Evolutionary conservation across 1,140 invertebrate species (phyloP).

Genomic region (Venturia canescens): DNA sequence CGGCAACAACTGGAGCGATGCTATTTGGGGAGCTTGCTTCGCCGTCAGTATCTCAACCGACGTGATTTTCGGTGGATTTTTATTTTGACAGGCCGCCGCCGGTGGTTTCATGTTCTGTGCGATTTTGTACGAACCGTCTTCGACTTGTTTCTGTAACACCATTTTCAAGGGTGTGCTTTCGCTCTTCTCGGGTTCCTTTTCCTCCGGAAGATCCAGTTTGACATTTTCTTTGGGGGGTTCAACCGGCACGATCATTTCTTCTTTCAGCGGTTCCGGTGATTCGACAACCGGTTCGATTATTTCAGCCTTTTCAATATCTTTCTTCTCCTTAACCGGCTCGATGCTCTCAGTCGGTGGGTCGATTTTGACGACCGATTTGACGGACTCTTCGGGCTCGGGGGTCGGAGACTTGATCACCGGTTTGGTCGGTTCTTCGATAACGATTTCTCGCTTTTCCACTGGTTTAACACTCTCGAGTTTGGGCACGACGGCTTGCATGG

Average conservation of each 20-base stretch:
- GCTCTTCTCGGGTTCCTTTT: slow-evolving; percentile 61
- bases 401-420: slow-evolving; percentile 63
- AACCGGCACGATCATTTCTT: neutral
- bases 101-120: slow-evolving; percentile 69
- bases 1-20: slow-evolving; percentile 66
- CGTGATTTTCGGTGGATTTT: slow-evolving; percentile 62
- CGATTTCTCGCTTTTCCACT: slow-evolving; percentile 63
- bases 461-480: slow-evolving; percentile 65
- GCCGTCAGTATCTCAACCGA: slow-evolving; percentile 63
- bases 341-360: slow-evolving; percentile 44
- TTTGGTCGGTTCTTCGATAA: slow-evolving; percentile 68
- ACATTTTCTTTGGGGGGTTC: slow-evolving; percentile 57
- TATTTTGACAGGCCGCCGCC: slow-evolving; percentile 57
- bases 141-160: slow-evolving; percentile 75
- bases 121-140: slow-evolving; percentile 77
- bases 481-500: slow-evolving; percentile 80
- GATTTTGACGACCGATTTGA: slow-evolving; percentile 52
- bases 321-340: slow-evolving; percentile 55
- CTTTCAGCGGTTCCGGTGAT: neutral
- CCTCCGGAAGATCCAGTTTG: slow-evolving; percentile 61
- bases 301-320: slow-evolving; percentile 20
- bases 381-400: slow-evolving; percentile 54
- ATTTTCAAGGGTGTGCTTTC: slow-evolving; percentile 75
- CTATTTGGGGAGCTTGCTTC: slow-evolving; percentile 62
- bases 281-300: neutral